Evolutionary conservation across 2,113 vertebrate species (phyloP).

Genomic region (Echinops telfairi): DNA sequence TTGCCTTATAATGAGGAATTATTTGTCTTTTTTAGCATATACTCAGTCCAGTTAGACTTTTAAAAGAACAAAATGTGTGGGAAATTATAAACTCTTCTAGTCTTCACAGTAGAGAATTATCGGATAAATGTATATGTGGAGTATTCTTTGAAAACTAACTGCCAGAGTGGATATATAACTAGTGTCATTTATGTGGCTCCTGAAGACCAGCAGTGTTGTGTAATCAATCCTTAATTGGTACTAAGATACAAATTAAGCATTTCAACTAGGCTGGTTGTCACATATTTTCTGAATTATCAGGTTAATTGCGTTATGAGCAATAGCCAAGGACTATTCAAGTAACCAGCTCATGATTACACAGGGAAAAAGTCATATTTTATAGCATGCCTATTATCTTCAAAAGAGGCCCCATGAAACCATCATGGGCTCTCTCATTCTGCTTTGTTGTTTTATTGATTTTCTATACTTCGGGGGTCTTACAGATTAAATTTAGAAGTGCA

Average conservation of each 20-base stretch:
- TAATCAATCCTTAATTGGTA: background rate
- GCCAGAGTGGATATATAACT: background rate
- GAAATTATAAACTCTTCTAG: background rate
- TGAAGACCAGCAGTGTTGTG: fast-evolving
- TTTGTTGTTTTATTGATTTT: background rate
- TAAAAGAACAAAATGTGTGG: background rate
- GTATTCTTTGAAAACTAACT: background rate
- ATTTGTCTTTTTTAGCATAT: background rate
- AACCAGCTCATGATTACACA: background rate
- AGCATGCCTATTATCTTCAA: background rate
- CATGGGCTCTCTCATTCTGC: background rate
- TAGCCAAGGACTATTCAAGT: background rate
- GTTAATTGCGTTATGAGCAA: background rate
- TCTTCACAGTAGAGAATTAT: background rate
- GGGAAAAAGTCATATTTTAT: background rate
- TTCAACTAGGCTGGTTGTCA: background rate
- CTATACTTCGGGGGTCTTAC: background rate
- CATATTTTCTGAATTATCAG: background rate
- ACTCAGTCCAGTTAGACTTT: background rate
- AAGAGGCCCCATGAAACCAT: background rate
- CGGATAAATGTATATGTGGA: background rate
- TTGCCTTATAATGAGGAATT: background rate
- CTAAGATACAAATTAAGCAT: background rate
- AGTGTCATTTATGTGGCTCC: background rate
- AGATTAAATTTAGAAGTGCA: background rate